Evolutionary conservation across 2,113 vertebrate genomes (phyloP).

Genomic region (Pipra filicauda): DNA sequence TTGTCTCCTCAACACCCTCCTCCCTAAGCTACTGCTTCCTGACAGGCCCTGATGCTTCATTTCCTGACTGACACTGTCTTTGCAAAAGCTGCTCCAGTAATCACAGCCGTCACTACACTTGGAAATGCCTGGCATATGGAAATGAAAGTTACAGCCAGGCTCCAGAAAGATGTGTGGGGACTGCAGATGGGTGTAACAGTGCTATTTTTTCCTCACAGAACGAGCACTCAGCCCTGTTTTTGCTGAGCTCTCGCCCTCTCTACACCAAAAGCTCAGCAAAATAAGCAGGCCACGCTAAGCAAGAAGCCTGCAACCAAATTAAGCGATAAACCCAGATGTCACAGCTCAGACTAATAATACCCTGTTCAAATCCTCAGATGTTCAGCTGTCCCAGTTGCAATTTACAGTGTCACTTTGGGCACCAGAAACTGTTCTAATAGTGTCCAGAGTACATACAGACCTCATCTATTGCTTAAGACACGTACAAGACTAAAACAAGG

Average conservation of each 20-base stretch:
- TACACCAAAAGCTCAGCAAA: background rate
- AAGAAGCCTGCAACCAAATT: background rate
- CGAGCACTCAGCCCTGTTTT: background rate
- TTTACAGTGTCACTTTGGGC: background rate
- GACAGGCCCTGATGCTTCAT: background rate
- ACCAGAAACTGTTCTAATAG: background rate
- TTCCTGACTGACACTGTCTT: background rate
- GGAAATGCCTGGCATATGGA: background rate
- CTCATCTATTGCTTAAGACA: background rate
- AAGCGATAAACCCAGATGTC: background rate
- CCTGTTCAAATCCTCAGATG: background rate
- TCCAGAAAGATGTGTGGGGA: background rate
- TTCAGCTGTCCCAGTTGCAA: constrained; percentile 3
- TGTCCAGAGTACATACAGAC: background rate
- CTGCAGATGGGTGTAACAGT: background rate
- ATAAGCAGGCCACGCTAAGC: background rate
- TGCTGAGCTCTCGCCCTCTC: background rate
- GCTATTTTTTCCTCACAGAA: background rate
- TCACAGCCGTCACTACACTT: background rate
- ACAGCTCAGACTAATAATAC: constrained; percentile 9
- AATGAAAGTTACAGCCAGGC: background rate
- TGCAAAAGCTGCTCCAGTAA: background rate
- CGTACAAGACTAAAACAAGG: rapidly evolving
- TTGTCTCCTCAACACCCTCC: background rate
- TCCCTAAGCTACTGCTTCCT: background rate